Evolutionary conservation across 92 coral and sea anemone species (phyloP).

Genomic region (Bergia sp.): DNA sequence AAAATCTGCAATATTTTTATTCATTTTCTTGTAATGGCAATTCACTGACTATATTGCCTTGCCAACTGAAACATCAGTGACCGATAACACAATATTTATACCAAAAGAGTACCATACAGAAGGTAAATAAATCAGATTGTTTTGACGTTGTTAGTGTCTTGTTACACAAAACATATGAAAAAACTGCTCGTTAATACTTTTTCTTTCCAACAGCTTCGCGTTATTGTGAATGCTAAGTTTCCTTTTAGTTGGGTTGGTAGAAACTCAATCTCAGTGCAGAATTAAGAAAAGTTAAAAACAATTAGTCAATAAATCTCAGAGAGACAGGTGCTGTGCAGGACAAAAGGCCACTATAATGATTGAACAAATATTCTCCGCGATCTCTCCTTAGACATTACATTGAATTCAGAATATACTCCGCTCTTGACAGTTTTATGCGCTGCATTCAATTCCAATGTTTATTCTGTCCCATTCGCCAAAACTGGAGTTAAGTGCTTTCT

Average conservation of each 20-base stretch:
- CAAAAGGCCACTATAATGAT: conserved; percentile 5
- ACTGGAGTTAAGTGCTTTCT: conserved; percentile 28
- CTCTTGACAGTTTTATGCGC: conserved; percentile 4
- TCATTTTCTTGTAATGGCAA: background rate
- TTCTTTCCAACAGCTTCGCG: background rate
- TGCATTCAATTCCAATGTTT: conserved; percentile 14
- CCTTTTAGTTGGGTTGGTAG: background rate
- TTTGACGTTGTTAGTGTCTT: background rate
- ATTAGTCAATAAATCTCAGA: background rate
- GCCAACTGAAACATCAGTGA: background rate
- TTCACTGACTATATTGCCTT: background rate
- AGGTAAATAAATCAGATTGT: background rate
- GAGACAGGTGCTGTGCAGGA: background rate
- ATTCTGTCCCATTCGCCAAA: background rate
- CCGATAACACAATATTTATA: too few species aligned
- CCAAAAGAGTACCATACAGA: background rate
- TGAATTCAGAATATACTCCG: conserved; percentile 8
- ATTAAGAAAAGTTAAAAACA: background rate
- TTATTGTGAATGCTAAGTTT: background rate
- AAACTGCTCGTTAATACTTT: background rate
- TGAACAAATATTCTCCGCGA: background rate
- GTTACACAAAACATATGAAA: background rate
- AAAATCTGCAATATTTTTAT: background rate
- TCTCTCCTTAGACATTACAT: conserved; percentile 6
- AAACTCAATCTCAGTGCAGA: background rate